A percentile compares a stretch with the other conserved stretches of the same genome.
Evolutionary conservation across 2,113 vertebrate genomes (phyloP).

Genomic region (Xyliphius kryptos): DNA sequence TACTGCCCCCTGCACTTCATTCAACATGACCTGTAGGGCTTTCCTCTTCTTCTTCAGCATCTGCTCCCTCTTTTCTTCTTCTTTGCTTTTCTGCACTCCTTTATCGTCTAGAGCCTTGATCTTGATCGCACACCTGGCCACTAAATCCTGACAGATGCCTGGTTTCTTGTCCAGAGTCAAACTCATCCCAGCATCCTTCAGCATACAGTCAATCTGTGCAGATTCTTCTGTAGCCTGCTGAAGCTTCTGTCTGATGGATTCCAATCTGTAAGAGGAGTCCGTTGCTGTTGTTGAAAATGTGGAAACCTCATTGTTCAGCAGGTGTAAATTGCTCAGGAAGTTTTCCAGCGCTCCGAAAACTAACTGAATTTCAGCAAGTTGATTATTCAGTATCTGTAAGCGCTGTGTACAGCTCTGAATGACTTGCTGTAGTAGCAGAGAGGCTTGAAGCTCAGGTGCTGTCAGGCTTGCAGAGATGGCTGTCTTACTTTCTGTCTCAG

Average conservation of each 20-base stretch:
- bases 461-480: too few species aligned
- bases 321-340: slow-evolving; percentile 64
- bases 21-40: slow-evolving; percentile 63
- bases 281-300: slow-evolving; percentile 11
- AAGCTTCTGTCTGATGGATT: slow-evolving; percentile 51
- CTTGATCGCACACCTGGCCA: slow-evolving; percentile 19
- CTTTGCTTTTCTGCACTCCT: not conserved
- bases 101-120: slow-evolving; percentile 1
- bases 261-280: slow-evolving; percentile 30
- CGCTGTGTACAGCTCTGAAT: slow-evolving; percentile 51
- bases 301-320: slow-evolving; percentile 44
- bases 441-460: slow-evolving; percentile 54
- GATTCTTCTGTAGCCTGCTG: slow-evolving; percentile 41
- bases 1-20: slow-evolving; percentile 61
- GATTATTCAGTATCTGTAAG: slow-evolving; percentile 58
- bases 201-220: slow-evolving; percentile 37
- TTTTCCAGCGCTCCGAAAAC: slow-evolving; percentile 58
- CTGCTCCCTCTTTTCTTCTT: slow-evolving; percentile 27
- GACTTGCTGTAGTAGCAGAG: slow-evolving; percentile 46
- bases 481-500: slow-evolving; percentile 45
- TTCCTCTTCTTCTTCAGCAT: slow-evolving; percentile 46
- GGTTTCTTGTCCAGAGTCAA: slow-evolving; percentile 39
- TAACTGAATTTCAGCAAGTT: slow-evolving; percentile 50
- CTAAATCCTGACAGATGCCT: slow-evolving; percentile 47
- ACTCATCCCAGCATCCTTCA: slow-evolving; percentile 48